Base-by-base conservation (phyloP, 2,113 vertebrate species). In the Macquaria australasica region DNA sequence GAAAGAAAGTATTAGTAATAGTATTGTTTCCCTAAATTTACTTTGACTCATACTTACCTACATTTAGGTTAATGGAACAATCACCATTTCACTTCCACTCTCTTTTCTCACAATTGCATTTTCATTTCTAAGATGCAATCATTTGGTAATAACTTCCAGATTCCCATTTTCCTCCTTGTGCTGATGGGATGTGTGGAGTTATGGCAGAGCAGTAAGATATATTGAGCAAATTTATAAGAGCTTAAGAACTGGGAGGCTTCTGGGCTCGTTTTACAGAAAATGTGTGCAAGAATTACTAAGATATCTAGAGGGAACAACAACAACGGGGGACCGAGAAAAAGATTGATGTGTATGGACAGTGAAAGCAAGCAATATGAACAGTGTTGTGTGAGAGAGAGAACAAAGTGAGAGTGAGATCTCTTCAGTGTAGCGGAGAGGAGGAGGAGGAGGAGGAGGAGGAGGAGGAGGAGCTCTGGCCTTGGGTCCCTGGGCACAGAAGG, bases 401-500 rank as follows among this genome's bases (percentile, higher is more conserved):
- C 77, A 79, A 83, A 89, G 76, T 84, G 81, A 92, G 87, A 90
- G 86, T 80, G 81, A 87, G 90, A 87, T 88, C 75, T 91, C 77
- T 81, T 87, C 84, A 85, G 90, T 79, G 31, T 45, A 83, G 78
- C 34, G 45, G 80, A 84, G 74, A 69, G 85, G 71, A 69, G 89
- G 73, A 92, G 92, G 94, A 93, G 97, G 96, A 96, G 96, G 73
- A 80, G 59, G 72, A 77, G 77, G 81, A 62, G 85, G 74, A 69
- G 89, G 73, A 92, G 92, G 94, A 93, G 97, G 96, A 96, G 96
- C 94, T 82, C 73, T 96, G 95, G 93, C 95, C 93, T 96, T 95
- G 97, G 97, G 95, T 96, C 96, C 96, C 97, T 96, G 96, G 97
- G 96, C 96, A 96, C 97, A 95, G 96, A 96, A 96, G 96, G 96